These are phyloP conservation scores for Chaetodon trifasciatus DNA, from an alignment of 2,797 vertebrate genomes.

Conservation along the genomic window DNA sequence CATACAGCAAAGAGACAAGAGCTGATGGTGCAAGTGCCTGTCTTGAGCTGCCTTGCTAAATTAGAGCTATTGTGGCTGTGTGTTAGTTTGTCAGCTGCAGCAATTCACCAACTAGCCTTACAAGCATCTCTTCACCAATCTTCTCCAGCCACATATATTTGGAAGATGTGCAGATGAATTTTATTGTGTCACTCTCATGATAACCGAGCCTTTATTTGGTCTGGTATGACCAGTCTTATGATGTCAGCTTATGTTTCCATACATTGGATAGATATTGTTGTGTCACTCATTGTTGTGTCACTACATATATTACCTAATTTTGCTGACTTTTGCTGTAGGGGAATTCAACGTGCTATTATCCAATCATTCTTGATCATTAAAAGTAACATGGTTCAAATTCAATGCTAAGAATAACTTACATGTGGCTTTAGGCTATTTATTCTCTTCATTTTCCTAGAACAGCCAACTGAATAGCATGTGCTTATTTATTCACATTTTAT, in stretches of 20 bases:
- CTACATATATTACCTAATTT: background rate
- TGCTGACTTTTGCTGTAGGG: too few relatives aligned
- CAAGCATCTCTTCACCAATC: background rate
- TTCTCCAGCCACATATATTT: background rate
- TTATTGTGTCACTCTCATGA: background rate
- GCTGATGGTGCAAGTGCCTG: too few relatives aligned
- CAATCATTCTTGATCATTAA: too few relatives aligned
- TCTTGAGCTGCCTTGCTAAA: background rate
- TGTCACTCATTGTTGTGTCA: too few relatives aligned
- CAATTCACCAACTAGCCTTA: background rate
- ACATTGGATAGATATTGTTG: background rate
- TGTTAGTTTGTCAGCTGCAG: background rate
- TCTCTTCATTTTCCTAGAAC: background rate
- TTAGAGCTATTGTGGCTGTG: background rate
- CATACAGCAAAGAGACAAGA: background rate
- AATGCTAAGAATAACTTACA: background rate
- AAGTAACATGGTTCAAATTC: too few relatives aligned
- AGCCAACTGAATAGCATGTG: background rate
- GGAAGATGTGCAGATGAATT: background rate
- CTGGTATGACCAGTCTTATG: background rate
- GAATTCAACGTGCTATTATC: background rate
- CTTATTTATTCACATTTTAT: background rate
- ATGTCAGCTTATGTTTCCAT: background rate
- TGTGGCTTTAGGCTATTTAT: background rate
- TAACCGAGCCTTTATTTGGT: too few relatives aligned